Conservation (phyloP, 2,888 invertebrate species). For the Phaonia tiefii region DNA sequence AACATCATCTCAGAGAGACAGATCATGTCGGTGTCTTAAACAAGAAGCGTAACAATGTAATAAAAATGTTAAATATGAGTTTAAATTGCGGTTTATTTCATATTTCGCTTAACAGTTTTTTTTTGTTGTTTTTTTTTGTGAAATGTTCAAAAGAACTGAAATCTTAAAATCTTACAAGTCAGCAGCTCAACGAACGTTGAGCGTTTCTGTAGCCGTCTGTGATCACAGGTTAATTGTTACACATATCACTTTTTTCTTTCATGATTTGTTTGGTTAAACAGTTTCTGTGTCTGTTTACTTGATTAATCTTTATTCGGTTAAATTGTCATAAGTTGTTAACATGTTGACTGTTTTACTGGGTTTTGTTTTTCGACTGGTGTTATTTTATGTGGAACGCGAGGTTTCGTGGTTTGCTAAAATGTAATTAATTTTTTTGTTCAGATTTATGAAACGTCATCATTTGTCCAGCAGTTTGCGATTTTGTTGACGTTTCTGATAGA, state of each 20-base stretch:
- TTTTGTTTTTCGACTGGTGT: neutral
- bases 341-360: slow-evolving; percentile 27
- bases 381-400: neutral
- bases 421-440: slow-evolving; percentile 58
- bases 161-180: slow-evolving; percentile 45
- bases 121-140: no score
- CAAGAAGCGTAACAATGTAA: slow-evolving; percentile 60
- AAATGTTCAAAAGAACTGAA: slow-evolving; percentile 38
- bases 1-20: slow-evolving; percentile 33
- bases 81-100: slow-evolving; percentile 63
- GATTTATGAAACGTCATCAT: slow-evolving; percentile 52
- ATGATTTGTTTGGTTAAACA: slow-evolving; percentile 35
- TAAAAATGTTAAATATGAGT: slow-evolving; percentile 64
- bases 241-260: slow-evolving; percentile 52
- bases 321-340: slow-evolving; percentile 33
- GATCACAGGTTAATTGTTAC: slow-evolving; percentile 63
- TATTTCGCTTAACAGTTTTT: slow-evolving; percentile 39
- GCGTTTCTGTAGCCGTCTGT: slow-evolving; percentile 23
- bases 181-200: slow-evolving; percentile 22
- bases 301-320: slow-evolving; percentile 56
- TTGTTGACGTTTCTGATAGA: slow-evolving; percentile 14
- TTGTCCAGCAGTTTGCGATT: slow-evolving; percentile 20
- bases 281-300: neutral
- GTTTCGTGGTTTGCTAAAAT: slow-evolving; percentile 26
- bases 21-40: slow-evolving; percentile 48